Evolutionary conservation across 2,113 vertebrate species (phyloP).

Genomic region (Chrysemys picta): DNA sequence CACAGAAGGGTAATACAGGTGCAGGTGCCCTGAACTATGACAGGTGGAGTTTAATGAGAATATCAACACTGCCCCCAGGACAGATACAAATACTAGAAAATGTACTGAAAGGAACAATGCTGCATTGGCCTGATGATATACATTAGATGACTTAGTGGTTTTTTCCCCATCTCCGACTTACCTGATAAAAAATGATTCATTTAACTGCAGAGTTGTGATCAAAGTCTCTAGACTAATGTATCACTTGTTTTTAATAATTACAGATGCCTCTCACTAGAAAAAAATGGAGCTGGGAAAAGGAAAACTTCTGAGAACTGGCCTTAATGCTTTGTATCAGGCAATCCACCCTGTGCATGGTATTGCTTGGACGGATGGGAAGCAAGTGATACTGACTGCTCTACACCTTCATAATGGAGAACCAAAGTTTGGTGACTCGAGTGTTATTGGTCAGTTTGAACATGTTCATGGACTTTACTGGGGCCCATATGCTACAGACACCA

Average conservation of each 20-base stretch:
- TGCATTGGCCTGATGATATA: background rate
- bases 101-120: background rate
- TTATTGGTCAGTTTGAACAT: slow-evolving; percentile 92
- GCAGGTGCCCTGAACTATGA: background rate
- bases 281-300: slow-evolving; percentile 92
- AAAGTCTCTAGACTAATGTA: background rate
- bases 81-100: background rate
- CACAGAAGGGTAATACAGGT: too few species aligned
- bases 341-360: slow-evolving; percentile 90
- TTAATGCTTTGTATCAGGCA: slow-evolving; percentile 89
- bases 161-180: rapidly evolving
- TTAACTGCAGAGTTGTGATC: background rate
- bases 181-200: too few species aligned
- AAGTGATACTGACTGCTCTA: slow-evolving; percentile 87
- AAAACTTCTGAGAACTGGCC: slow-evolving; percentile 88
- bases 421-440: slow-evolving; percentile 87
- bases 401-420: slow-evolving; percentile 80
- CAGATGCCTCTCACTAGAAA: slow-evolving; percentile 35
- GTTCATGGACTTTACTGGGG: slow-evolving; percentile 92
- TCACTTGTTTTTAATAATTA: background rate
- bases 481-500: slow-evolving; percentile 79
- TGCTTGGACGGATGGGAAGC: slow-evolving; percentile 93
- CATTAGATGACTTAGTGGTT: rapidly evolving
- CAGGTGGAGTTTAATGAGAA: background rate
- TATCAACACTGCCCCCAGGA: background rate